Evolutionary conservation across 2,113 vertebrate genomes (phyloP).

Genomic region (Istiophorus platypterus): DNA sequence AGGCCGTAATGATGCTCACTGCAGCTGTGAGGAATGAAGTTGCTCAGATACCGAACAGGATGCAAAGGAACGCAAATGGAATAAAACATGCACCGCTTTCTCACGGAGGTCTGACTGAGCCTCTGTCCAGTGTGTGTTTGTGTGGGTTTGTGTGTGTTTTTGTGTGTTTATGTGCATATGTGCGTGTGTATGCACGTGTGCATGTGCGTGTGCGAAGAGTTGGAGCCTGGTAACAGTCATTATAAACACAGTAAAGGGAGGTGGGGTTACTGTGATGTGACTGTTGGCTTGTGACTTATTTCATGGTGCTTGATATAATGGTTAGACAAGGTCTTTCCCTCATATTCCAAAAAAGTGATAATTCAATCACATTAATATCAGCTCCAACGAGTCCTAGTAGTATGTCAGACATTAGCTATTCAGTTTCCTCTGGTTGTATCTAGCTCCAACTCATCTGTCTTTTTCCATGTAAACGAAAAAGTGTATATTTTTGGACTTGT

Average conservation of each 20-base stretch:
- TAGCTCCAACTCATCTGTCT: slow-evolving; percentile 47
- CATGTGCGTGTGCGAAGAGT: not conserved
- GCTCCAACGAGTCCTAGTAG: not conserved
- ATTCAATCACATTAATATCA: not conserved
- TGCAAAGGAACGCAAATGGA: slow-evolving; percentile 71
- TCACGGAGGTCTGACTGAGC: slow-evolving; percentile 34
- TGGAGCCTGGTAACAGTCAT: slow-evolving; percentile 78
- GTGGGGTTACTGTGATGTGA: slow-evolving; percentile 40
- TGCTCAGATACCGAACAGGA: slow-evolving; percentile 72
- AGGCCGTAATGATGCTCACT: slow-evolving; percentile 34
- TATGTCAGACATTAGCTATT: slow-evolving; percentile 35
- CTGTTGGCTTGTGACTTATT: slow-evolving; percentile 1
- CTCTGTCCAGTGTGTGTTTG: slow-evolving; percentile 7
- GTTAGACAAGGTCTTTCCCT: not conserved
- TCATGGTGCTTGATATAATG: slow-evolving; percentile 14
- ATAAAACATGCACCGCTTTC: slow-evolving; percentile 79
- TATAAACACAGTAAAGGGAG: slow-evolving; percentile 66
- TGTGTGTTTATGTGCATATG: no score
- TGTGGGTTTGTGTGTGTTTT: slow-evolving; percentile 23
- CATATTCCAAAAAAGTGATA: not conserved
- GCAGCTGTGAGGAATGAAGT: slow-evolving; percentile 51
- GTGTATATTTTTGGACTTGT: slow-evolving; percentile 13
- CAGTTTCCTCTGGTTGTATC: slow-evolving; percentile 47
- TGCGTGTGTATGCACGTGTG: slow-evolving; percentile 23
- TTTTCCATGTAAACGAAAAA: slow-evolving; percentile 25